Evolutionary conservation across 1,140 invertebrate species (phyloP), one percentile per base, ranked within the genome.

Genomic region (Antheraea pernyi): DNA sequence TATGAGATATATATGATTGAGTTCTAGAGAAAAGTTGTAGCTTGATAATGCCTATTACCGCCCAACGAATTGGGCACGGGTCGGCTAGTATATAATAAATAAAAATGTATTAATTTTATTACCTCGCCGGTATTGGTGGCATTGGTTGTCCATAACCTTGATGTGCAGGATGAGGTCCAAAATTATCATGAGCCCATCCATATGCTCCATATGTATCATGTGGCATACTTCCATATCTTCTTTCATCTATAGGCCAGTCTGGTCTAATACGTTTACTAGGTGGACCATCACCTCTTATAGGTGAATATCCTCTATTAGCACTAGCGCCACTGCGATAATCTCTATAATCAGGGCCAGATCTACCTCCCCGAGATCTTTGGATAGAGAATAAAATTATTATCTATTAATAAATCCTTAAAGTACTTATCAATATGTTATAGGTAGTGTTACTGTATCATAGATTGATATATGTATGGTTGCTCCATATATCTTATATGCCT

Each of bases 261-360:
- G 94, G 92, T 36, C 97, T 93, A 88, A 98, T 96, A 70, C 97
- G 91, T 82, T 98, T 98, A 76, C 95, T 94, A 0, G 96, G 96
- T 6, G 97, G 97, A 71, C 97, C 96, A 80, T 97, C 95, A 4
- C 95, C 94, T 53, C 95, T 88, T 0, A 95, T 94, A 0, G 97
- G 97, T 68, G 96, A 97, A 77, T 97, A 97, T 6, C 97, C 93
- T 19, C 93, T 77, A 69, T 82, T 87, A 13, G 85, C 85, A 78
- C 81, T 82, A 81, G 75, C 94, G 65, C 93, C 94, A 39, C 95
- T 94, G 4, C 95, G 93, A 73, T 96, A 96, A 36, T 96, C 95
- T 65, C 96, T 93, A 78, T 97, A 97, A 76, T 97, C 96, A 76
- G 93, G 93, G 22, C 91, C 91, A 64, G 92, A 92, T 0, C 93